These are phyloP conservation scores for Dipodomys ordii DNA, from an alignment of 2,113 vertebrate genomes.

Conservation along the genomic window DNA sequence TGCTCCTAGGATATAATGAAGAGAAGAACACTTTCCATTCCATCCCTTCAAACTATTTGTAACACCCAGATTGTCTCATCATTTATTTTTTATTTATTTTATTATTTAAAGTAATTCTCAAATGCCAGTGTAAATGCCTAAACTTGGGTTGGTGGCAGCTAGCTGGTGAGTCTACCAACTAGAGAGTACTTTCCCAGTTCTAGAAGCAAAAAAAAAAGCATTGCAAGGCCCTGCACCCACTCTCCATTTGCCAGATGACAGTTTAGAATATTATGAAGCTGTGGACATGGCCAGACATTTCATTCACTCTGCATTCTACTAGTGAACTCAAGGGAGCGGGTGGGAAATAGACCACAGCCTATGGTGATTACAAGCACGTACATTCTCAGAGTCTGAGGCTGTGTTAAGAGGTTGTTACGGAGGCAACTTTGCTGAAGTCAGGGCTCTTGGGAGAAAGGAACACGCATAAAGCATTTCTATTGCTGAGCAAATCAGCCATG, in stretches of 20 bases:
- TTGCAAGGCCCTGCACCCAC: not conserved
- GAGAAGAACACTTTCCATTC: not conserved
- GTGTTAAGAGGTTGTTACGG: not conserved
- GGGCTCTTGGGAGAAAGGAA: constrained; percentile 7
- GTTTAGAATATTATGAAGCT: not conserved
- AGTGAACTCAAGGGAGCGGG: not conserved
- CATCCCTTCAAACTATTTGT: too few relatives aligned
- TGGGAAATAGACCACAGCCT: not conserved
- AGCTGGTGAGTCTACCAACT: not conserved
- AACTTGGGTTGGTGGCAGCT: not conserved
- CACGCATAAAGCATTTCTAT: constrained; percentile 38
- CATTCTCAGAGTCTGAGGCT: not conserved
- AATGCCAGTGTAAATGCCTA: not conserved
- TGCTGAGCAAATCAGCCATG: constrained; percentile 53
- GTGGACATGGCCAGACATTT: not conserved
- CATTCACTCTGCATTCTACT: not conserved
- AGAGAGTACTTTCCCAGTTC: not conserved
- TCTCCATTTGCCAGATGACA: not conserved
- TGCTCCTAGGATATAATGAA: not conserved
- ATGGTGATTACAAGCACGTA: not conserved
- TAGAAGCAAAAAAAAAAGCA: not conserved
- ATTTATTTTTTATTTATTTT: not conserved
- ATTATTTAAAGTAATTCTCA: constrained; percentile 31
- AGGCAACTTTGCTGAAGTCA: constrained; percentile 40
- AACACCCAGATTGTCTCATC: not conserved